Base-by-base conservation (phyloP, 2,113 vertebrate genomes). In the Amphiprion ocellaris region DNA sequence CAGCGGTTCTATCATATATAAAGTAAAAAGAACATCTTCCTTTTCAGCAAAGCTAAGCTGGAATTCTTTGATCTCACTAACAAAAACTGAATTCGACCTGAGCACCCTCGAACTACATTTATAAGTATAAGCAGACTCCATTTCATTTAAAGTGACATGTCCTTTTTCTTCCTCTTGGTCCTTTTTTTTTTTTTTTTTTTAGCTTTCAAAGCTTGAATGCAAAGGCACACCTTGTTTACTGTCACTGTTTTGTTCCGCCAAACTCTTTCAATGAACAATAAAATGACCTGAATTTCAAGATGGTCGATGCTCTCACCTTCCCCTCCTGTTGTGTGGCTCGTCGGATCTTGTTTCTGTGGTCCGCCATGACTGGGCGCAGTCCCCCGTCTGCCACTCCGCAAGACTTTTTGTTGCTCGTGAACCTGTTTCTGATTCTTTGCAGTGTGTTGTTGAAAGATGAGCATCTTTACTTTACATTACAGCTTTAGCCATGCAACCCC, bases 381-480 rank as follows among this genome's bases (percentile, higher is more conserved):
- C 93, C 93, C 93, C 90, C 94, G 92, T 87, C 79, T 92, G 92
- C 92, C 74, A 96, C 88, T 93, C 84, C 83, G 85, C 90, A 94
- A 91, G 92, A 95, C 95, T 96, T 95, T 92, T 91, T 95, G 86
- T 65, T 81, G 90, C 94, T 96, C 96, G 91, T 95, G 93, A 94
- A 95, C 92, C 94, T 90, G 93, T 94, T 96, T 94, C 94, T 91
- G 90, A 95, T 95, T 95, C 95, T 96, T 95, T 95, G 95, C 94
- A 94, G 94, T 93, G 95, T 94, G 95, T 96, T 95, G 94, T 95
- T 95, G 95, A 95, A 95, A 97, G 95, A 96, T 95, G 95, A 94
- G 95, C 96, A 96, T 96, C 95, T 96, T 96, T 95, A 97, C 96
- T 97, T 97, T 95, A 94, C 95, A 95, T 95, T 96, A 95, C 96